Percentiles rank a stretch among this genome's conserved stretches.
Conservation (phyloP, 2,888 invertebrate genomes). For the Sphaerophoria rueppellii region DNA sequence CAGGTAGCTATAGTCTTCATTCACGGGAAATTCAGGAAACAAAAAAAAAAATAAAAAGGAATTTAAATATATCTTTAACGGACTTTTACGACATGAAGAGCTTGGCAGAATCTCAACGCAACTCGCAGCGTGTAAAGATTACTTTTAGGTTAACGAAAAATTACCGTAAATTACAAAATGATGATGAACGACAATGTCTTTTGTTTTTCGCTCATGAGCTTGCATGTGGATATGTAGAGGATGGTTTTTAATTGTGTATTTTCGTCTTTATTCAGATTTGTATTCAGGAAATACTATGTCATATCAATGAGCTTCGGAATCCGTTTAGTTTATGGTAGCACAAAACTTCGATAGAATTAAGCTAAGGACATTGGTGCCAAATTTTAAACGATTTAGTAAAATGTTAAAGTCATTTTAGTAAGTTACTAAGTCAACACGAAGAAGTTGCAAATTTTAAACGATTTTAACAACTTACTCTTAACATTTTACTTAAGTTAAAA, state of each 20-base stretch:
- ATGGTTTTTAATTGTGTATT: too few species aligned
- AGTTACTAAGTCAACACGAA: too few species aligned
- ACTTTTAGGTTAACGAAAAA: conserved; percentile 36
- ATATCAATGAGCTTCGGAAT: too few species aligned
- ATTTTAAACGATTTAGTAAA: too few species aligned
- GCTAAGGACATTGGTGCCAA: too few species aligned
- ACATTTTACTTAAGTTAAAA: too few species aligned
- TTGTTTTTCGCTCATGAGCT: conserved; percentile 20
- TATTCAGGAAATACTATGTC: conserved; percentile 15
- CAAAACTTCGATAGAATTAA: too few species aligned
- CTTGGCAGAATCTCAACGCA: background rate
- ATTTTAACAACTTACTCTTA: too few species aligned
- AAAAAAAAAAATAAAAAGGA: conserved; percentile 23
- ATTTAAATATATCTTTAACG: conserved; percentile 3
- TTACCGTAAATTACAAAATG: conserved; percentile 49
- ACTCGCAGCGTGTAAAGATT: conserved; percentile 31
- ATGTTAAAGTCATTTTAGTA: too few species aligned
- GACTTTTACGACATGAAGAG: conserved; percentile 11
- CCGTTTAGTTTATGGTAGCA: too few species aligned
- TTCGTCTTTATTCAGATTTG: conserved; percentile 3
- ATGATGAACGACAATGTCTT: conserved; percentile 55
- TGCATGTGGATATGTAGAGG: too few species aligned
- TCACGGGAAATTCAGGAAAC: background rate
- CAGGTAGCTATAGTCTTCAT: background rate
- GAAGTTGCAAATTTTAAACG: too few species aligned